Evolutionary conservation across 2,797 vertebrate genomes (phyloP).

Genomic region (Manis crassicaudata): DNA sequence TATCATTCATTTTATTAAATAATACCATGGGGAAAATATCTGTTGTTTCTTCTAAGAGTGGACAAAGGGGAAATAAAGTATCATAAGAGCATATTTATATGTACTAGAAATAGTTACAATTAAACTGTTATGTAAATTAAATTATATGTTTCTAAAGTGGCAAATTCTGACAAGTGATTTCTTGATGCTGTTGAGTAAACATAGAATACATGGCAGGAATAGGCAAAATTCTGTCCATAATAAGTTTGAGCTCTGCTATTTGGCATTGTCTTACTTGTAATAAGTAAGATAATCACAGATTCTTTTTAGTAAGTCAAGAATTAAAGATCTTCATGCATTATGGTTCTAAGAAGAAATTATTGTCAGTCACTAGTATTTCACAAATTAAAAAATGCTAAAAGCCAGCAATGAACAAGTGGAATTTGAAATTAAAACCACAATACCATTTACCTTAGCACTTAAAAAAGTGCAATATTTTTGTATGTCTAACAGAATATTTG

Average conservation of each 20-base stretch:
- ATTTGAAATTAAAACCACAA: neutral
- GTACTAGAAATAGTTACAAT: neutral
- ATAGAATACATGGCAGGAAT: neutral
- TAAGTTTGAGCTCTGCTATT: constrained; percentile 38
- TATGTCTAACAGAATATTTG: neutral
- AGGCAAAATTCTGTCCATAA: constrained; percentile 35
- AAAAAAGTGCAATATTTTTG: neutral
- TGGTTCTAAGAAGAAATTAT: constrained; percentile 23
- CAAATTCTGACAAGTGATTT: constrained; percentile 44
- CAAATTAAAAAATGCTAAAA: neutral
- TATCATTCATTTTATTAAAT: neutral
- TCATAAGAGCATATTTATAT: neutral
- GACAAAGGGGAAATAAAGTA: neutral
- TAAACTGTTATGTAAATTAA: neutral
- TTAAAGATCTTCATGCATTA: constrained; percentile 34
- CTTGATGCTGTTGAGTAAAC: constrained; percentile 14
- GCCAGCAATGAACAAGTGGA: neutral
- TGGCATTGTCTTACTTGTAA: constrained; percentile 28
- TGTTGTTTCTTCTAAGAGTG: constrained; percentile 28
- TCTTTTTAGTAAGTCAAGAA: neutral
- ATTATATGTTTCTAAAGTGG: neutral
- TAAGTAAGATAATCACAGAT: neutral
- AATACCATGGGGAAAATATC: neutral
- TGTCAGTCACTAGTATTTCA: constrained; percentile 8
- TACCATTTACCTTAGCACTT: neutral